These are phyloP conservation scores for Strix uralensis DNA, from an alignment of 2,113 vertebrate species.

Conservation along the genomic window DNA sequence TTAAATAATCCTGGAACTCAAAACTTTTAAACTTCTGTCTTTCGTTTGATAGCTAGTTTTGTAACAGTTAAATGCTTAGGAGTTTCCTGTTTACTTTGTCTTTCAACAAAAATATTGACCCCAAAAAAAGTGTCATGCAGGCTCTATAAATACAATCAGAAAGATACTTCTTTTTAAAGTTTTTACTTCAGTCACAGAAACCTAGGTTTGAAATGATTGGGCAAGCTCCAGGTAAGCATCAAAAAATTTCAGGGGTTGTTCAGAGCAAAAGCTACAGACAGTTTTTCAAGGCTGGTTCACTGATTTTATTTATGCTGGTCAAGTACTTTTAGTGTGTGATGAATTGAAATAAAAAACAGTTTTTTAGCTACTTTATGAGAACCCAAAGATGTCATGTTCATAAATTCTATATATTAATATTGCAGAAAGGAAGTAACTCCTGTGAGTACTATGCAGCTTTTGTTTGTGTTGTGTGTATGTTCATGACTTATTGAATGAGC, in stretches of 20 bases:
- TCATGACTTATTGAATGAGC: background rate
- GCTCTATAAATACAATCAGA: background rate
- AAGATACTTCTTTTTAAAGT: background rate
- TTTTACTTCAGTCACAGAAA: background rate
- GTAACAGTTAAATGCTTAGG: background rate
- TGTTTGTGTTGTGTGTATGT: background rate
- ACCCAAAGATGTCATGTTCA: background rate
- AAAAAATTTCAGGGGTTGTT: background rate
- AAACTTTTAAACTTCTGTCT: background rate
- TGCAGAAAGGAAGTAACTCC: background rate
- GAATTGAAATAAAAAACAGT: background rate
- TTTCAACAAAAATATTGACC: background rate
- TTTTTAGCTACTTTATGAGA: background rate
- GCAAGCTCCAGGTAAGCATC: background rate
- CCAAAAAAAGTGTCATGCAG: background rate
- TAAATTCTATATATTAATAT: background rate
- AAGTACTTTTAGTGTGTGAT: background rate
- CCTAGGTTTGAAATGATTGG: background rate
- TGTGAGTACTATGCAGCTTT: background rate
- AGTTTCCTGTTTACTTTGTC: slow-evolving; percentile 15
- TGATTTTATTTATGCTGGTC: background rate
- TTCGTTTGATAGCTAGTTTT: background rate
- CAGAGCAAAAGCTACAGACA: background rate
- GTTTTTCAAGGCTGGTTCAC: background rate
- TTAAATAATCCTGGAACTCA: background rate